Evolutionary conservation across 2,888 invertebrate genomes (phyloP), one percentile per base, ranked within the genome.

Genomic region (Spicauda simplicius): DNA sequence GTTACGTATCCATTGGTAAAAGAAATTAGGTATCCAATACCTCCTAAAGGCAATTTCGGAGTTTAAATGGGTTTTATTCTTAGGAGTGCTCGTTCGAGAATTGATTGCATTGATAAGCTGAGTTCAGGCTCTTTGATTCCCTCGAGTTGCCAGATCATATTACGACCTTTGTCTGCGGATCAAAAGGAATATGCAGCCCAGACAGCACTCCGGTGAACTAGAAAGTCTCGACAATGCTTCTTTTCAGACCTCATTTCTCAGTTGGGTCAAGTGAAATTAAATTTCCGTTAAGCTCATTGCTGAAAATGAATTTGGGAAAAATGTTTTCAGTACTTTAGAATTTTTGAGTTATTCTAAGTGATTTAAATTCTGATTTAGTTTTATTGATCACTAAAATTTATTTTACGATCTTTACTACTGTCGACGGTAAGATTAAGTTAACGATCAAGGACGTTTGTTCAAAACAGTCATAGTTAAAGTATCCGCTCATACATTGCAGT

Each of bases 61-160:
- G 69, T 70, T 63, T 41, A 60, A 72, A 71, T 60, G 68, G 68
- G 68, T 69, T 72, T 71, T 70, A 72, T 68, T 66, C 57, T 33
- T 41, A 60, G 59, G 50, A 68, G 59, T 45, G 56, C 33, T 48
- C 7, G 64, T 61, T 16, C 48, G 30, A 63, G 64, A 69, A 70
- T 70, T 56, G 66, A 70, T 69, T 59, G 52, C 64, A 58, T 70
- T 63, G 55, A 48, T 59, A 54, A 59, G 54, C 33, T 33, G 19
- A 52, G 52, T 53, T 41, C 25, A 33, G 14, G 52, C 41, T 45
- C 41, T 60, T 20, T 60, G 50, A 53, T 65, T 56, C 53, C 41
- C 52, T 19, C 37, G 64, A 57, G 41, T 20, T n/a, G 59, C 8
- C 18, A 25, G 63, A 45, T 54, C 59, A 33, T 59, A 45, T 53